Evolutionary conservation across 2,113 vertebrate species (phyloP).

Genomic region (Rhineura floridana): DNA sequence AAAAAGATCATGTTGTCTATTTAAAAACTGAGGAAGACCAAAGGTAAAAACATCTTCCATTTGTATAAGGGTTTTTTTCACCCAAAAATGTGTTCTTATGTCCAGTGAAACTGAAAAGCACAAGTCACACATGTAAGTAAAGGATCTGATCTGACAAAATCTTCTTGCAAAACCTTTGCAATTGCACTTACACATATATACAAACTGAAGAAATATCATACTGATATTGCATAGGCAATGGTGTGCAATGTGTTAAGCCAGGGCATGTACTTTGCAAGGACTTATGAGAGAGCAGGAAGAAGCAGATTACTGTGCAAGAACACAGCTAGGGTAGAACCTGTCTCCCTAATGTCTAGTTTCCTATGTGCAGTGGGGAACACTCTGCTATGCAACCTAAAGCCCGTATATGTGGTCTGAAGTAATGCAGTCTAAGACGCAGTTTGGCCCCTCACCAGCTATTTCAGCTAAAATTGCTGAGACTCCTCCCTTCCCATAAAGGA

Average conservation of each 20-base stretch:
- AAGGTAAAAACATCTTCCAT: background rate
- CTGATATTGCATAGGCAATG: background rate
- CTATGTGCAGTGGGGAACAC: no score
- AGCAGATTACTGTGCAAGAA: background rate
- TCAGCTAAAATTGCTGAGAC: background rate
- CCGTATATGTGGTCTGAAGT: no score
- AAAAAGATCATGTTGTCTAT: background rate
- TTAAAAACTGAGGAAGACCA: background rate
- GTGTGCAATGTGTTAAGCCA: background rate
- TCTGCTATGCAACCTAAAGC: no score
- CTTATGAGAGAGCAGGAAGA: background rate
- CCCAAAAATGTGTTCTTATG: no score
- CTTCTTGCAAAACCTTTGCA: background rate
- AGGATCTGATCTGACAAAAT: background rate
- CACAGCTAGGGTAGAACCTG: background rate
- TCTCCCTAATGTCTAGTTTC: background rate
- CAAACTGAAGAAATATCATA: background rate
- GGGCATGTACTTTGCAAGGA: background rate
- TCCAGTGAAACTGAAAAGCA: background rate
- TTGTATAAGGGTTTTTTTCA: no score
- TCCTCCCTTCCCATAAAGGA: background rate
- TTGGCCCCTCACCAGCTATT: background rate
- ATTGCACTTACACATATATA: background rate
- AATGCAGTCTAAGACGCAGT: no score
- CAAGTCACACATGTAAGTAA: background rate